Evolutionary conservation across 2,113 vertebrate species (phyloP).

Genomic region (Crocuta crocuta): DNA sequence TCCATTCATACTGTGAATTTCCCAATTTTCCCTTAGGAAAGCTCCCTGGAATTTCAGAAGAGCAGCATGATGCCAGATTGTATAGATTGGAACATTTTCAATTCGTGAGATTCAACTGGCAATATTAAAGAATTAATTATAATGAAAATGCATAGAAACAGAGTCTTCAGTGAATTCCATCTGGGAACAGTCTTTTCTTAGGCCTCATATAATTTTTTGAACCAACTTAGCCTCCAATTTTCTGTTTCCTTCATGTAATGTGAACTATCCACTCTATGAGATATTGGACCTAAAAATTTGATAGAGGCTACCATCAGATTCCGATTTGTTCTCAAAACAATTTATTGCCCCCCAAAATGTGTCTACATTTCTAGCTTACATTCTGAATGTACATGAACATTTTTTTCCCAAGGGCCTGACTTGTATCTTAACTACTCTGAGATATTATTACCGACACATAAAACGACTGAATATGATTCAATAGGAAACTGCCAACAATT

Average conservation of each 20-base stretch:
- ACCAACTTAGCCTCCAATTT: constrained; percentile 63
- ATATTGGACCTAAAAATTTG: constrained; percentile 23
- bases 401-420: neutral
- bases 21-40: constrained; percentile 49
- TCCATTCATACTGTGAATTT: constrained; percentile 60
- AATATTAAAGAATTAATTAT: constrained; percentile 85
- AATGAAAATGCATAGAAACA: constrained; percentile 83
- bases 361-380: neutral
- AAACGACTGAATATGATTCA: constrained; percentile 46
- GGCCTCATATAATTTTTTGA: constrained; percentile 63
- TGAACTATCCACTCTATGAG: constrained; percentile 36
- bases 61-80: constrained; percentile 81
- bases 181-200: constrained; percentile 83
- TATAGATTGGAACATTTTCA: constrained; percentile 80
- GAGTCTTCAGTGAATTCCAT: constrained; percentile 81
- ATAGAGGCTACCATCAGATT: constrained; percentile 22
- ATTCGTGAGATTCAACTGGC: constrained; percentile 77
- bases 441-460: constrained; percentile 28
- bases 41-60: constrained; percentile 80
- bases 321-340: constrained; percentile 46
- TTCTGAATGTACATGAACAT: neutral
- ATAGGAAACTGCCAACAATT: constrained; percentile 58
- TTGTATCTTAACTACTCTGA: constrained; percentile 53
- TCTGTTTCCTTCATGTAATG: constrained; percentile 64
- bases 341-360: neutral